These are phyloP conservation scores for Apamea monoglypha DNA, from an alignment of 2,888 invertebrate species.

Conservation along the genomic window DNA sequence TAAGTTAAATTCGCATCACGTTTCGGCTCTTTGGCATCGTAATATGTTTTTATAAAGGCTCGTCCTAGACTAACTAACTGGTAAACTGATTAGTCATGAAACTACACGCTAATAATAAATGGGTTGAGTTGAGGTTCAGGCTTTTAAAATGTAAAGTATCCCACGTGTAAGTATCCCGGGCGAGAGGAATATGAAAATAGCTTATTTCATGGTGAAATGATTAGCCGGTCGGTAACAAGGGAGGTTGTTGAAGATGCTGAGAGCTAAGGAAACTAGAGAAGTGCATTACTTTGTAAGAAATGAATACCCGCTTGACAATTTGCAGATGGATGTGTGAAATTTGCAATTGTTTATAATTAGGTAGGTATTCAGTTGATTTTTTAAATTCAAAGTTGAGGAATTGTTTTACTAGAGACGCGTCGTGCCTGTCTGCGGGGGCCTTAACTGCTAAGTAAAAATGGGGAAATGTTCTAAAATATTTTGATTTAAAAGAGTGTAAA, in stretches of 20 bases:
- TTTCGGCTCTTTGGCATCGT: slow-evolving; percentile 17
- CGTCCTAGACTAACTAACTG: slow-evolving; percentile 30
- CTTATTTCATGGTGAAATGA: background rate
- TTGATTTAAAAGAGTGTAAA: too few relatives aligned
- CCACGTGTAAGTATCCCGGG: background rate
- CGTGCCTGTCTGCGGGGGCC: too few relatives aligned
- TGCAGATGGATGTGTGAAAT: background rate
- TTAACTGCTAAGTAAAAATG: too few relatives aligned
- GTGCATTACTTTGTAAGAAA: background rate
- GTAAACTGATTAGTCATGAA: slow-evolving; percentile 30
- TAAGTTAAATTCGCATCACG: slow-evolving; percentile 48
- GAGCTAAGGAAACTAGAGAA: background rate
- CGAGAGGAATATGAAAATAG: background rate
- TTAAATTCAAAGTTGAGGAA: background rate
- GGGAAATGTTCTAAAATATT: too few relatives aligned
- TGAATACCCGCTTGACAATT: background rate
- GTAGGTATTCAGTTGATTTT: background rate
- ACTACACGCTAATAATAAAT: background rate
- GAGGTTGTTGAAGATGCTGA: background rate
- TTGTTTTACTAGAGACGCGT: too few relatives aligned
- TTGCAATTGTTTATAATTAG: background rate
- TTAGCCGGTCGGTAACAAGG: background rate
- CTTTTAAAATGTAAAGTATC: background rate
- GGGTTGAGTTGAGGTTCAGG: background rate
- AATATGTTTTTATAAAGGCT: slow-evolving; percentile 21